Evolutionary conservation across 2,888 invertebrate species (phyloP), one percentile per base, ranked within the genome.

Genomic region (Adelphocoris suturalis): DNA sequence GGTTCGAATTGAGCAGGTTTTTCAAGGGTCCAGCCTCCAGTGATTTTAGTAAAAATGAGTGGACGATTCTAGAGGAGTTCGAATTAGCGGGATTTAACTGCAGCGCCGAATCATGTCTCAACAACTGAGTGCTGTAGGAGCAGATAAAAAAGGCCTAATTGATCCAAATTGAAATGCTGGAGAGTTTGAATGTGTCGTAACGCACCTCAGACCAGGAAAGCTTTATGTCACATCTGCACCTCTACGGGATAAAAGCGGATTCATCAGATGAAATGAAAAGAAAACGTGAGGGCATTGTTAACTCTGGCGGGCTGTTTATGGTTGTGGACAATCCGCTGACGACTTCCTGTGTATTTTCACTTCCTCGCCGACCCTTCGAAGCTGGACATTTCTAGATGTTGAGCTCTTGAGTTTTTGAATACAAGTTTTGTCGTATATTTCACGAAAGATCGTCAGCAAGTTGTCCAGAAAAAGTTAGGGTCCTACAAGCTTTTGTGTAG

Each of bases 291-390:
- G 78, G 16, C 78, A 46, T 78, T 78, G 78, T 78, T 37, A 11
- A 16, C 16, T 14, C 16, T 0, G 14, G 46, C 13, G 68, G 19
- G 12, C 68, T 68, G 68, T 46, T 78, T 78, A 78, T 78, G 78
- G 78, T 14, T 76, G 9, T 76, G 76, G 76, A 76, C 78, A 46
- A 13, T 78, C 78, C n/a, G 7, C 1, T 46, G 37, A 5, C 46
- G 46, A 78, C 78, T 78, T 78, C 78, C 78, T 78, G 78, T 78
- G 78, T 78, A 47, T 78, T 78, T 78, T 78, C 78, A 78, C 78
- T 78, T 78, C 78, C 78, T 46, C 37, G 47, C 78, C 19, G 13
- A 2, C 12, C 13, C 52, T 37, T 16, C 16, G 57, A 16, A 57
- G 57, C 23, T 23, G 68, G 23, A 68, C 68, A 3, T 68, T 68